Conservation (phyloP, 2,113 vertebrate species). For the Panthera uncia region DNA sequence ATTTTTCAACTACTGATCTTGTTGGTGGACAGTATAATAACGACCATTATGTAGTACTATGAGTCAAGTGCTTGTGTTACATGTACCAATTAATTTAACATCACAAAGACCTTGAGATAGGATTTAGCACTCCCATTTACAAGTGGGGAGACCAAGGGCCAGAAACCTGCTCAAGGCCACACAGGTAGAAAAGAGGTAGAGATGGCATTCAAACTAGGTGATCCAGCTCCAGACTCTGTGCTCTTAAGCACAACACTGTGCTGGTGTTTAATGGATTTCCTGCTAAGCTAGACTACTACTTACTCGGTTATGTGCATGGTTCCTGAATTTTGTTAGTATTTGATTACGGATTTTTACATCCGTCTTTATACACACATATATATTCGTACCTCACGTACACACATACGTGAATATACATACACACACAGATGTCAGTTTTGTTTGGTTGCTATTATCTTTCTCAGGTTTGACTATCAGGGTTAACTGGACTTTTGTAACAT, state of each 20-base stretch:
- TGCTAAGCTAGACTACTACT: not conserved
- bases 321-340: not conserved
- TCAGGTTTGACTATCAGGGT: not conserved
- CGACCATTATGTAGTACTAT: not conserved
- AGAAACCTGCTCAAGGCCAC: not conserved
- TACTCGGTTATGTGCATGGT: not conserved
- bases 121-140: not conserved
- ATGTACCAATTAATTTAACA: not conserved
- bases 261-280: not conserved
- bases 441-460: not conserved
- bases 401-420: not conserved
- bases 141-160: not conserved
- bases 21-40: not conserved
- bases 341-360: not conserved
- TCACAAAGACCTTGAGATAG: not conserved
- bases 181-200: not conserved
- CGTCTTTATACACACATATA: not conserved
- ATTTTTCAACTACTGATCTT: not conserved
- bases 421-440: not conserved
- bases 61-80: not conserved
- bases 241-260: not conserved
- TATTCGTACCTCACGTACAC: not conserved
- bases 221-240: not conserved
- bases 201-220: not conserved
- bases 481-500: not conserved